Evolutionary conservation across 2,797 vertebrate genomes (phyloP).

Genomic region (Pachyuromys duprasi): DNA sequence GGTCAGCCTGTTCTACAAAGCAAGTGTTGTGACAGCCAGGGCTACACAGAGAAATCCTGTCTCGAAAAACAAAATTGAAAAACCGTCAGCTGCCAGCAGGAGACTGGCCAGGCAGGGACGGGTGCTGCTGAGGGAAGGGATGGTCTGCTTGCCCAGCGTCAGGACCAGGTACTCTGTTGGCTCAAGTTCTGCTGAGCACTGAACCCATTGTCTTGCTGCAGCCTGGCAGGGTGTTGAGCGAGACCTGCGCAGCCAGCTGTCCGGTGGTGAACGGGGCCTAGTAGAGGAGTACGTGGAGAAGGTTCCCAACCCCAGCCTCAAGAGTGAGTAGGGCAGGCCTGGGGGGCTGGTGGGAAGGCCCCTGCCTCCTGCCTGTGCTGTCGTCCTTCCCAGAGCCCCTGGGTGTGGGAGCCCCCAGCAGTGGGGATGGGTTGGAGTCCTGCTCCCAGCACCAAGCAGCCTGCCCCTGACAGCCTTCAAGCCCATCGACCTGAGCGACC

Average conservation of each 20-base stretch:
- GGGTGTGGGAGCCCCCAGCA: not conserved
- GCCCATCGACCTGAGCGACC: slow-evolving; percentile 96
- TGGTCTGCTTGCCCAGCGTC: not conserved
- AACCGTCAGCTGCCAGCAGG: not conserved
- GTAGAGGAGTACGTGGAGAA: slow-evolving; percentile 99
- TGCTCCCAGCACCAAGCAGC: not conserved
- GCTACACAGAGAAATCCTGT: not conserved
- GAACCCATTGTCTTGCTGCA: slow-evolving; percentile 72
- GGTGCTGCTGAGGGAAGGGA: accelerated
- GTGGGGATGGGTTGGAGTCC: not conserved
- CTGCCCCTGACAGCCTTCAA: slow-evolving; percentile 92
- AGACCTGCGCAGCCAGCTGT: slow-evolving; percentile 94
- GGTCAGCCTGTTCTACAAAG: not conserved
- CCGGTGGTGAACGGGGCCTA: slow-evolving; percentile 94
- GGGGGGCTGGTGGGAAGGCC: not conserved
- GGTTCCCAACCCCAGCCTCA: slow-evolving; percentile 96
- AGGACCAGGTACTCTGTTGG: accelerated
- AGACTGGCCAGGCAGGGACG: not conserved
- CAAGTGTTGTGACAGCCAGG: not conserved
- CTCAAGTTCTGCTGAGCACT: not conserved
- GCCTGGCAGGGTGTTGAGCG: slow-evolving; percentile 98
- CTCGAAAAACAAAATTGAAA: not conserved
- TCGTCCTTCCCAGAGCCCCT: not conserved
- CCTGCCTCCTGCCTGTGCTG: not conserved
- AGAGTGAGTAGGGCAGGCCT: slow-evolving; percentile 90